These are phyloP conservation scores for Halcyon malimbica DNA, from an alignment of 2,113 vertebrate species.

Conservation along the genomic window DNA sequence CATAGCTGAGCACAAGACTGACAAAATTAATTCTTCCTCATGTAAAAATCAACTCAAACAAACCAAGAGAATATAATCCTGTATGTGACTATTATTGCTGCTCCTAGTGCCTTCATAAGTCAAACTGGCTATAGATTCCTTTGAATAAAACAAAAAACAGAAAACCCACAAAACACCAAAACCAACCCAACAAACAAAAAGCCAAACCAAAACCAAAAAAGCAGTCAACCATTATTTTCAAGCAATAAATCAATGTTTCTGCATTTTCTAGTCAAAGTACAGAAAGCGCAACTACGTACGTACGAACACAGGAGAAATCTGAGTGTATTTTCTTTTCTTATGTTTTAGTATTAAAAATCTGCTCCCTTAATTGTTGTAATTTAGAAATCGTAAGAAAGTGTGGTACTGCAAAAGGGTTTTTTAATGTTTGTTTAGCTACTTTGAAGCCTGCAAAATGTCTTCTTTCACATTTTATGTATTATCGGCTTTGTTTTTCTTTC, in stretches of 20 bases:
- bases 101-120: neutral
- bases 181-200: neutral
- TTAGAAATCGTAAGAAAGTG: neutral
- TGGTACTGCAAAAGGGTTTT: neutral
- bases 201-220: neutral
- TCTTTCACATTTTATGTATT: neutral
- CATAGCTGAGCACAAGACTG: neutral
- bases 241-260: neutral
- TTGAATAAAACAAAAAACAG: neutral
- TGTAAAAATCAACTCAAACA: neutral
- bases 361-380: neutral
- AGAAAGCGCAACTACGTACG: neutral
- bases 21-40: neutral
- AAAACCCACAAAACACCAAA: neutral
- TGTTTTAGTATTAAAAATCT: neutral
- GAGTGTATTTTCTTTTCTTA: neutral
- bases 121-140: neutral
- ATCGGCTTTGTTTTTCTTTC: neutral
- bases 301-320: neutral
- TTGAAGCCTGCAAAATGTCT: neutral
- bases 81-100: neutral
- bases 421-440: neutral
- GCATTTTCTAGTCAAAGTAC: neutral
- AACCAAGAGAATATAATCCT: neutral
- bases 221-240: neutral